Evolutionary conservation across 2,113 vertebrate genomes (phyloP).

Genomic region (Eonycteris spelaea): DNA sequence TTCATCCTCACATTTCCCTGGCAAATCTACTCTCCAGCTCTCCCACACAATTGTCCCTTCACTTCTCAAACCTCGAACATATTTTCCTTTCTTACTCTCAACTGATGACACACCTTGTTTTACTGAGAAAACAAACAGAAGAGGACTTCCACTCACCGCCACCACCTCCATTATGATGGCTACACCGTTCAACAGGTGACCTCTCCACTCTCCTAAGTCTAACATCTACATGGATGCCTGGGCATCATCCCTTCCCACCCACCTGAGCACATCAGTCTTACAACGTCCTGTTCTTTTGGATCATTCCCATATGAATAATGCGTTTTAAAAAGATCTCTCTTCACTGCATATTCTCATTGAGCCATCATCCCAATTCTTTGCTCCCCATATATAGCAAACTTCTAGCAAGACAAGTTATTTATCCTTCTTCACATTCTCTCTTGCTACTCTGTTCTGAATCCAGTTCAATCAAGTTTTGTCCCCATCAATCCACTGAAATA

Average conservation of each 20-base stretch:
- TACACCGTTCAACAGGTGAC: not conserved
- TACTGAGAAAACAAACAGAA: not conserved
- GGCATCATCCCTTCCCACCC: not conserved
- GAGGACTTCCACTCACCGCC: not conserved
- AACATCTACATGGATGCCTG: not conserved
- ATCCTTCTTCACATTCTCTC: not conserved
- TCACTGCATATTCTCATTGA: not conserved
- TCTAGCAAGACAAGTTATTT: not conserved
- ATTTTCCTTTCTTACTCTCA: not conserved
- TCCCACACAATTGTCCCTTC: not conserved
- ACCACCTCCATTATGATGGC: not conserved
- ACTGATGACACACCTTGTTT: not conserved
- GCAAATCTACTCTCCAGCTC: not conserved
- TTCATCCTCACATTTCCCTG: not conserved
- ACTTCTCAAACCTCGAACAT: not conserved
- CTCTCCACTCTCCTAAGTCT: not conserved
- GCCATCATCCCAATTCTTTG: not conserved
- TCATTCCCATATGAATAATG: not conserved
- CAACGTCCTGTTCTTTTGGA: not conserved
- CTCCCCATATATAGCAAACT: not conserved
- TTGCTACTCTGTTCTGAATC: not conserved
- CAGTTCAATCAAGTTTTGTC: not conserved
- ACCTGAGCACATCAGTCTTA: not conserved
- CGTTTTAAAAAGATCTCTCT: not conserved
- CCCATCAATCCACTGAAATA: not conserved